Base-by-base conservation (phyloP, 1,140 invertebrate species). In the Penaeus indicus region DNA sequence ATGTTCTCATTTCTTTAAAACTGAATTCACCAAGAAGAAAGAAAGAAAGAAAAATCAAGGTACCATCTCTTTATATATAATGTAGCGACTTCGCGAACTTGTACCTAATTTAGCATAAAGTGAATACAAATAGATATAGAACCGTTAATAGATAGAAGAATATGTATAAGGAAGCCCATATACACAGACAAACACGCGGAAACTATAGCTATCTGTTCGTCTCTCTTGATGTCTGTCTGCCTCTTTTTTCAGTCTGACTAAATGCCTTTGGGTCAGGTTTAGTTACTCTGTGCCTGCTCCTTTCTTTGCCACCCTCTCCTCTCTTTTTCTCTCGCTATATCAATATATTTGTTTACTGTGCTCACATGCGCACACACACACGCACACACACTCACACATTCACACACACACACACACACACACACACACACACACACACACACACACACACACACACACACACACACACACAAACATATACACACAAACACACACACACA, bases 401-500 rank as follows among this genome's bases (percentile, higher is more conserved):
- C n/a, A n/a, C 63, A 67, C 63, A 67, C n/a, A 67, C 63, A n/a
- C 63, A 67, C n/a, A 67, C 19, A 21, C 63, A 67, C n/a, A 67
- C n/a, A 67, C 63, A 67, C n/a, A 67, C 63, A 21, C 63, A 67
- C n/a, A 67, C 63, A 67, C 63, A 67, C n/a, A 67, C n/a, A n/a
- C 63, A 67, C 63, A 67, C 19, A 67, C 63, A 67, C 63, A n/a
- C 63, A 67, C 63, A 67, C n/a, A 67, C 63, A n/a, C 63, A 67
- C n/a, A 67, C 19, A 21, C 63, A 67, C n/a, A 67, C n/a, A 67
- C 63, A 67, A 1, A 67, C 63, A 21, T 3, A 67, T 3, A 67
- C 63, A 67, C 63, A 67, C n/a, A 67, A 1, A n/a, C 63, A 67
- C 63, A 67, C 19, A 67, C 63, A 67, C 63, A n/a, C 63, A 67